A percentile compares a stretch with the other conserved stretches of the same genome.
Evolutionary conservation across 2,888 invertebrate species (phyloP).

Genomic region (Agrochola lychnidis): DNA sequence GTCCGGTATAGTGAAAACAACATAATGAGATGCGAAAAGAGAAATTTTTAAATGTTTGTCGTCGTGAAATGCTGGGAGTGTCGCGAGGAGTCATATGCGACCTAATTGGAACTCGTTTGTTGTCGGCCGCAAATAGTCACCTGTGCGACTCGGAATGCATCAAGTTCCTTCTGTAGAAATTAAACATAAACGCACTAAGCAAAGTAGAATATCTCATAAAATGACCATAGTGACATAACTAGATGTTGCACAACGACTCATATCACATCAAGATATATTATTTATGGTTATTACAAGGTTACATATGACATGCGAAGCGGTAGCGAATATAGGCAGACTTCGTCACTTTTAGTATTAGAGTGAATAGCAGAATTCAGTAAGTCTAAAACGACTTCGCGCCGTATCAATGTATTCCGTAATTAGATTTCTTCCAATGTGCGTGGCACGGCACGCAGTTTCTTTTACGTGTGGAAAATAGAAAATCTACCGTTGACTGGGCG

Average conservation of each 20-base stretch:
- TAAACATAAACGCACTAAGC: constrained; percentile 25
- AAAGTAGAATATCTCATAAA: constrained; percentile 14
- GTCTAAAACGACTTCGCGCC: constrained; percentile 24
- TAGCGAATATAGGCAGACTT: background rate
- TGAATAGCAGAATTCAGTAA: constrained; percentile 45
- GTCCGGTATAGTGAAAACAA: constrained; percentile 88
- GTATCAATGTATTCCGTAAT: constrained; percentile 76
- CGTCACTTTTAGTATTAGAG: background rate
- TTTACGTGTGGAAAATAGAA: constrained; percentile 91
- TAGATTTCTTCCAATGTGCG: constrained; percentile 86
- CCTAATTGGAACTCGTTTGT: constrained; percentile 87
- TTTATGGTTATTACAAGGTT: constrained; percentile 23
- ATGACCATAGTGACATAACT: constrained; percentile 28
- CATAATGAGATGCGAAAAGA: constrained; percentile 90
- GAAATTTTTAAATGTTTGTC: constrained; percentile 89
- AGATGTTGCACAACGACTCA: constrained; percentile 45
- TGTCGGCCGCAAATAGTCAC: constrained; percentile 71
- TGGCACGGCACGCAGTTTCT: constrained; percentile 87
- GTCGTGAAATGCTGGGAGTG: constrained; percentile 88
- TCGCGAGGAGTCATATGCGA: constrained; percentile 85
- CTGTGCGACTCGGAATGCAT: constrained; percentile 65
- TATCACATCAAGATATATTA: constrained; percentile 4
- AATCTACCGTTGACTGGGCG: constrained; percentile 89
- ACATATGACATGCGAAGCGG: constrained; percentile 1
- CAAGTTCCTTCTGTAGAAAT: constrained; percentile 74